Evolutionary conservation across 2,113 vertebrate species (phyloP).

Genomic region (Hippopotamus amphibius): DNA sequence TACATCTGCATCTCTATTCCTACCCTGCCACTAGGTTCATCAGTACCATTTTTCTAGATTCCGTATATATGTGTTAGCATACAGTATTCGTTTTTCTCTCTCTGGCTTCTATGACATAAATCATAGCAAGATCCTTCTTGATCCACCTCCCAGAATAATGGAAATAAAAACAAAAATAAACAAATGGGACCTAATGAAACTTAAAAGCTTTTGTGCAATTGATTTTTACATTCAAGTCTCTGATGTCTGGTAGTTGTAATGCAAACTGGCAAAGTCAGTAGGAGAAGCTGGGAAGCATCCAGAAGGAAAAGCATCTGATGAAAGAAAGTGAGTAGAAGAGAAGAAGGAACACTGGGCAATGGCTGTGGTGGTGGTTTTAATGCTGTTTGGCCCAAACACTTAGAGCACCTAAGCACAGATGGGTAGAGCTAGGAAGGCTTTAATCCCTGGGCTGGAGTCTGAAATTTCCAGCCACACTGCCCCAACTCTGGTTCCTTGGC

Average conservation of each 20-base stretch:
- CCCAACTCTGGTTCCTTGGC: too few relatives aligned
- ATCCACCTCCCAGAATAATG: too few relatives aligned
- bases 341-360: neutral
- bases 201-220: neutral
- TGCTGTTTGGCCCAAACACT: neutral
- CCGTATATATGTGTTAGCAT: too few relatives aligned
- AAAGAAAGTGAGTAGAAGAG: neutral
- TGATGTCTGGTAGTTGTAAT: neutral
- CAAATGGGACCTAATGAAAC: too few relatives aligned
- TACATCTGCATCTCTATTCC: too few relatives aligned
- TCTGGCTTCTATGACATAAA: too few relatives aligned
- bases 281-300: neutral
- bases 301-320: neutral
- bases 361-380: neutral
- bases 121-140: too few relatives aligned
- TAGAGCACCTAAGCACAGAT: neutral
- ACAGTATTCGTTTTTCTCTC: too few relatives aligned
- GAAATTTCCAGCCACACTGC: neutral
- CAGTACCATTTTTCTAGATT: too few relatives aligned
- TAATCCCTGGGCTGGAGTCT: neutral
- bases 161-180: too few relatives aligned
- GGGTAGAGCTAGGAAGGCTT: neutral
- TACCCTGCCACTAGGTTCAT: too few relatives aligned
- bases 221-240: neutral
- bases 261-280: neutral